A percentile compares a stretch with the other conserved stretches of the same genome.
phyloP scores from a whole-genome alignment of 1,140 invertebrate genomes.

The Zaprionus capensis region DNA sequence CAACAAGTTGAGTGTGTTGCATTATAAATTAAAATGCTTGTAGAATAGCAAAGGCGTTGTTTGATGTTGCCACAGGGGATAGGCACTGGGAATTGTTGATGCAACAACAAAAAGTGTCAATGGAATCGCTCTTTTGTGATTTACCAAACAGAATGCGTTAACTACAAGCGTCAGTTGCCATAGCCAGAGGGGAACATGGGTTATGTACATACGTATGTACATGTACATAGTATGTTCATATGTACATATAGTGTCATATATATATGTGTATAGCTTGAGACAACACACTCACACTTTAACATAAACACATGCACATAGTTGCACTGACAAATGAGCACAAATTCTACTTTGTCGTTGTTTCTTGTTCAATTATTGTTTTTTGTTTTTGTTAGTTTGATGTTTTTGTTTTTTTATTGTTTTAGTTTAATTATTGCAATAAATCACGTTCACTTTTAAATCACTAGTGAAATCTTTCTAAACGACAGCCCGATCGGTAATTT shows the following conservation, averaged over 20 bases:
- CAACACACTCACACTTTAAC: background rate
- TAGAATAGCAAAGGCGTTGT: slow-evolving; percentile 38
- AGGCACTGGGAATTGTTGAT: background rate
- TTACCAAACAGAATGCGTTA: slow-evolving; percentile 39
- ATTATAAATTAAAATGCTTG: slow-evolving; percentile 68
- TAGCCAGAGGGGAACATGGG: slow-evolving; percentile 58
- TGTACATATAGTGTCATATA: background rate
- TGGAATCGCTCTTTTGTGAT: slow-evolving; percentile 53
- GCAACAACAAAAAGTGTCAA: slow-evolving; percentile 32
- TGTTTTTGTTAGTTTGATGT: slow-evolving; percentile 18
- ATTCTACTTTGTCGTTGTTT: slow-evolving; percentile 52
- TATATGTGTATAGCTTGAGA: background rate
- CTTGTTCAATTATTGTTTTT: slow-evolving; percentile 18
- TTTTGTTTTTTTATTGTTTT: slow-evolving; percentile 5
- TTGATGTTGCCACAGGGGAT: slow-evolving; percentile 42
- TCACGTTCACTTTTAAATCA: background rate
- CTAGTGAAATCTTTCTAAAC: too few species aligned
- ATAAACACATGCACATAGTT: background rate
- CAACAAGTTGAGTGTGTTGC: slow-evolving; percentile 33
- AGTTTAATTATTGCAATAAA: background rate
- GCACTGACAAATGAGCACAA: slow-evolving; percentile 68
- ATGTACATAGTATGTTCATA: background rate
- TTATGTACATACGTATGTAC: slow-evolving; percentile 44
- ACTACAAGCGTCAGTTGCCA: slow-evolving; percentile 22
- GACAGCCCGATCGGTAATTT: too few species aligned